Base-by-base conservation (phyloP, 1,140 invertebrate species). In the Cephus cinctus region DNA sequence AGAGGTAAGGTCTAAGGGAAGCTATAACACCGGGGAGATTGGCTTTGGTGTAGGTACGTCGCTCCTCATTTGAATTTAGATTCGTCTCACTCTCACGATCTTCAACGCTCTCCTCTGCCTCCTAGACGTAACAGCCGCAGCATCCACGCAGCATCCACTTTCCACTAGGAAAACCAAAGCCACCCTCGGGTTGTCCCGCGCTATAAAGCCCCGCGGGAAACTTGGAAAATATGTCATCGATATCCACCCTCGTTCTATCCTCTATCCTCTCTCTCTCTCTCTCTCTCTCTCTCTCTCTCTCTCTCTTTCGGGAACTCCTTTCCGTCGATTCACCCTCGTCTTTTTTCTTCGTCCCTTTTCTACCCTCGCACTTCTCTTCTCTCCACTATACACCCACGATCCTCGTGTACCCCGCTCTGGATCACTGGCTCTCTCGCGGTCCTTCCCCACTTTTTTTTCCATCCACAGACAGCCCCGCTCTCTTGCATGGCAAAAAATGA, bases 1-100 rank as follows among this genome's bases (percentile, higher is more conserved):
- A 1, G 34, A 2, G 6, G 34, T 14, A 35, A 5, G 12, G 12
- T 8, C 5, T 8, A 52, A 48, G 47, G 50, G 45, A 55, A 20
- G 55, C 54, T 55, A 61, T 61, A 65, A 62, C 59, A 59, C 53
- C 49, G 50, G 36, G 50, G 65, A 59, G 57, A 68, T 66, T 66
- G 64, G 54, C 56, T 61, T 55, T 50, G 43, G 52, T 59, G 59
- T 56, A 50, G 48, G 50, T 60, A 50, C 51, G 50, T 57, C 56
- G 56, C 55, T 58, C 50, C 63, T 71, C 61, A 69, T 71, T 71
- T 69, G 65, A 71, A 71, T 71, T 71, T 71, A 71, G 63, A 71
- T 71, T 69, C 63, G 50, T 59, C 68, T 57, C 55, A 47, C 52
- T 45, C 36, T 9, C 16, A 27, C 21, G 5, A 14, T 34, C 30